Evolutionary conservation across 1,140 invertebrate genomes (phyloP).

Genomic region (Zaprionus camerounensis): DNA sequence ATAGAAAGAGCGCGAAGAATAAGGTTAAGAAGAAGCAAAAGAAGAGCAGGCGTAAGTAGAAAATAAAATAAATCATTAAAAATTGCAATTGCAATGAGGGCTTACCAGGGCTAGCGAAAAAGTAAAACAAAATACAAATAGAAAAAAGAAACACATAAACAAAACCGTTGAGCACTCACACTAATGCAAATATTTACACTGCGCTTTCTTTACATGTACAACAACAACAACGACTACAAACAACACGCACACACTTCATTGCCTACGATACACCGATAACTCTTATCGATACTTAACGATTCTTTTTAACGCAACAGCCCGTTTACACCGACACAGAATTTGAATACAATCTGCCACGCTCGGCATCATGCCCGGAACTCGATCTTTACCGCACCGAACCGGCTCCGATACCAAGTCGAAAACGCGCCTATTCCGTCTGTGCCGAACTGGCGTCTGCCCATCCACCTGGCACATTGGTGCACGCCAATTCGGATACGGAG

Average conservation of each 20-base stretch:
- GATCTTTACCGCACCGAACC: constrained; percentile 85
- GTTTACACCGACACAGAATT: constrained; percentile 77
- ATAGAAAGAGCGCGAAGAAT: constrained; percentile 68
- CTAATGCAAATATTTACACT: constrained; percentile 25
- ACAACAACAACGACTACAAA: constrained; percentile 37
- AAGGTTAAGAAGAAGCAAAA: constrained; percentile 66
- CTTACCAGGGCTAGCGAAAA: constrained; percentile 36
- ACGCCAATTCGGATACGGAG: constrained; percentile 89
- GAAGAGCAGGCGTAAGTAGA: constrained; percentile 65
- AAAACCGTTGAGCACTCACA: constrained; percentile 7
- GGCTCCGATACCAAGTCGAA: constrained; percentile 85
- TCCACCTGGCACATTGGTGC: constrained; percentile 37
- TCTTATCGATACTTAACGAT: constrained; percentile 7
- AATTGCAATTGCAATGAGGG: background rate
- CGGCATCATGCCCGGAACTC: constrained; percentile 87
- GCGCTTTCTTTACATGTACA: constrained; percentile 63
- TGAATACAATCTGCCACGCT: constrained; percentile 70
- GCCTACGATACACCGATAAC: constrained; percentile 24
- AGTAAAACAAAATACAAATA: background rate
- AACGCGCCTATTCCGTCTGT: constrained; percentile 87
- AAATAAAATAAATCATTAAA: background rate
- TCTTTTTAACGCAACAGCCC: constrained; percentile 62
- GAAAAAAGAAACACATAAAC: background rate
- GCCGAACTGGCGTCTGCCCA: constrained; percentile 71
- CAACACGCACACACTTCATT: constrained; percentile 14